Evolutionary conservation across 2,797 vertebrate species (phyloP).

Genomic region (Thalassophryne amazonica): DNA sequence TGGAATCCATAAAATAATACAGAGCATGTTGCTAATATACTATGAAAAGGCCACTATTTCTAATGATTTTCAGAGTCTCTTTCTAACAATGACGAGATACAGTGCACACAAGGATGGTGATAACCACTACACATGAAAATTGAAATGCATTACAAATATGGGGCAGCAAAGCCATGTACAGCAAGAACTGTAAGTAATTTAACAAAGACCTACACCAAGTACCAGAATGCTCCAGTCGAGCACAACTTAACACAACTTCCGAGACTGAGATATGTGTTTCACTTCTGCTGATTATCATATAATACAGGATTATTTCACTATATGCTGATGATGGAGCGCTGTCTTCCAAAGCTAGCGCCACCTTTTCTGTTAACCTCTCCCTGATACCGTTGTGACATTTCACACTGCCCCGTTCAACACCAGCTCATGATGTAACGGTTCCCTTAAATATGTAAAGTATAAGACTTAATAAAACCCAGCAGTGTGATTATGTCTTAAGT

Average conservation of each 20-base stretch:
- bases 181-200: conserved; percentile 50
- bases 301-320: conserved; percentile 72
- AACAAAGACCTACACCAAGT: conserved; percentile 59
- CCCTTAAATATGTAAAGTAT: conserved; percentile 82
- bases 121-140: conserved; percentile 27
- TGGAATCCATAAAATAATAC: background rate
- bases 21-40: background rate
- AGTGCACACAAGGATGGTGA: conserved; percentile 12
- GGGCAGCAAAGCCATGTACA: conserved; percentile 62
- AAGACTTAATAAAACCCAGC: conserved; percentile 68
- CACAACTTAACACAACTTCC: conserved; percentile 61
- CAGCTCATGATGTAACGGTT: conserved; percentile 75
- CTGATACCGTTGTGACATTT: conserved; percentile 68
- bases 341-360: conserved; percentile 27
- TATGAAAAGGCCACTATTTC: background rate
- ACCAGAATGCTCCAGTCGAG: conserved; percentile 50
- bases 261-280: conserved; percentile 46
- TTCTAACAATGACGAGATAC: background rate
- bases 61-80: background rate
- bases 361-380: conserved; percentile 62
- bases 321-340: conserved; percentile 59
- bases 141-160: conserved; percentile 51
- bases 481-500: conserved; percentile 69
- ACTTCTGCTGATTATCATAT: conserved; percentile 66
- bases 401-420: conserved; percentile 63